Conservation (phyloP, 2,888 invertebrate genomes). For the Iselma pallidipennis region DNA sequence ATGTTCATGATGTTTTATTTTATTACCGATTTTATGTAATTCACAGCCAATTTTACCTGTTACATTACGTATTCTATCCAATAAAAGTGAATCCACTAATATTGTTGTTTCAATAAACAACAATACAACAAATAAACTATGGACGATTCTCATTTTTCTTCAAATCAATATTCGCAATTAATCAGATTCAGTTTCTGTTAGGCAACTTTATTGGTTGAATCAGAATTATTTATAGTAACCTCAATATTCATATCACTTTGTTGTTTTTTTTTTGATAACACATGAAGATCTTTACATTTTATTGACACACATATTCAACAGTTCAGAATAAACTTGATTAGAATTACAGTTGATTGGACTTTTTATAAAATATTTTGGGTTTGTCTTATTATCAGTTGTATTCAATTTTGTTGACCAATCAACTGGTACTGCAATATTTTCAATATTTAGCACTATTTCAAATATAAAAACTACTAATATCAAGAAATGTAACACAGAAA, state of each 20-base stretch:
- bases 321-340: conserved; percentile 1
- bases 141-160: background rate
- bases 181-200: too few relatives aligned
- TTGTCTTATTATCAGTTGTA: background rate
- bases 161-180: background rate
- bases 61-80: background rate
- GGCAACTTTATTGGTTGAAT: background rate
- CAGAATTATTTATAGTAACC: background rate
- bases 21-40: conserved; percentile 7
- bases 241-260: background rate
- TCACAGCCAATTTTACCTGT: conserved; percentile 4
- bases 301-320: conserved; percentile 1
- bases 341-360: background rate
- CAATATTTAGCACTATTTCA: background rate
- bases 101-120: background rate
- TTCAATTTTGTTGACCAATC: background rate
- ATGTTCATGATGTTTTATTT: conserved; percentile 1
- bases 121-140: background rate
- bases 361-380: conserved; percentile 3
- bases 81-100: background rate
- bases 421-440: background rate
- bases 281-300: background rate
- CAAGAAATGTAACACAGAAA: too few relatives aligned
- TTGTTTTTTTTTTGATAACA: too few relatives aligned
- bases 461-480: background rate